Evolutionary conservation across 2,888 invertebrate species (phyloP), one percentile per base, ranked within the genome.

Genomic region (Epirrhoe alternata): DNA sequence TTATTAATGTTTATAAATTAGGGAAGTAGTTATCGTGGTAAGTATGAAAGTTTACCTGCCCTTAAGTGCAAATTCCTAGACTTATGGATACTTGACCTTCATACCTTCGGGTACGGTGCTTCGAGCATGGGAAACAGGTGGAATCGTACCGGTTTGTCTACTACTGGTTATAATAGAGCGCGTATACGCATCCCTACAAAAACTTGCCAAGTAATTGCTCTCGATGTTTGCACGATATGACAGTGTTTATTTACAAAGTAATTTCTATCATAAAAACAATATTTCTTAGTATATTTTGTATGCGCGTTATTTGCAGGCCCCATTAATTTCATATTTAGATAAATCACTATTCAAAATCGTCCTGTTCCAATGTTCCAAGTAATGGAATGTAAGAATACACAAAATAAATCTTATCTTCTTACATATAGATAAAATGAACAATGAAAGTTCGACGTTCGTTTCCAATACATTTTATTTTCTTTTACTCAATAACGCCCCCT

Each of bases 401-500:
- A 58, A 64, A 66, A 71, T 57, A 53, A 59, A 66, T 54, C 54
- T 65, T 66, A 59, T 54, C 30, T 47, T 38, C 10, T 8, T 35
- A 35, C 12, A 12, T 42, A 61, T 60, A 69, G 57, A 69, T 64
- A 72, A 57, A 57, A 59, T 54, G 51, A 53, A 72, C 64, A 66
- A 66, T 55, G 66, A 59, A 56, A 24, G 57, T 57, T 63, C 33
- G 67, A 68, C 50, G 64, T 65, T 64, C 66, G 69, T 58, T 64
- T 74, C 73, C 74, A 74, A 79, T 71, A 74, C 79, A 72, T 81
- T 84, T 79, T 74, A 77, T 83, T 81, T 85, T 84, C 77, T 86
- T 86, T 84, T 80, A 24, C 78, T 82, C 74, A 77, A 78, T 77
- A 84, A 86, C 84, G 86, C 86, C 86, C 83, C 66, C 78, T 76